A percentile compares a stretch with the other conserved stretches of the same genome.
Conservation (phyloP, 2,797 vertebrate species). For the Muscicapa comitata region DNA sequence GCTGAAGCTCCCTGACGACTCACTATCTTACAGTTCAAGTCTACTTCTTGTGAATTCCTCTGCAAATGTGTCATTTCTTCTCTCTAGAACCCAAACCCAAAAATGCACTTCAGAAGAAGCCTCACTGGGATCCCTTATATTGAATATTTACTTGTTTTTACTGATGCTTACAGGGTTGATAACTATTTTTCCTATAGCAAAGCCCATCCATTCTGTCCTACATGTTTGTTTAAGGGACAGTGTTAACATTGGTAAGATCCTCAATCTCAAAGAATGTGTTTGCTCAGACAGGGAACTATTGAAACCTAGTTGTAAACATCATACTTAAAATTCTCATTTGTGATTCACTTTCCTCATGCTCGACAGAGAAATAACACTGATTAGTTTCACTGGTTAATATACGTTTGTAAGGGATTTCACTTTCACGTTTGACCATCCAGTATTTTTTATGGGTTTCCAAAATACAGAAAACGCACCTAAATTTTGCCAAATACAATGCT, state of each 20-base stretch:
- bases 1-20: background rate
- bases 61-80: background rate
- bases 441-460: background rate
- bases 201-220: background rate
- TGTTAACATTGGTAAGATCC: background rate
- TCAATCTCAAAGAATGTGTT: background rate
- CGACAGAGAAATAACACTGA: background rate
- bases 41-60: background rate
- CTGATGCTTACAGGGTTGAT: background rate
- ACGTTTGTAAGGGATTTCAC: background rate
- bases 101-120: background rate
- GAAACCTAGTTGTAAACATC: background rate
- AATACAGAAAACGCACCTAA: background rate
- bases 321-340: background rate
- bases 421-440: background rate
- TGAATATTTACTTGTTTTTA: background rate
- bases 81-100: background rate
- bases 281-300: background rate
- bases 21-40: background rate
- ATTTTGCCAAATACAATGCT: background rate
- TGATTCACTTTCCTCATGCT: background rate
- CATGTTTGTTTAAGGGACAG: background rate
- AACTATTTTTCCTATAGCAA: background rate
- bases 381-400: background rate
- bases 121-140: background rate